These are phyloP conservation scores for Pycnomerus fuliginosus DNA, from an alignment of 2,888 invertebrate species.

Conservation along the genomic window DNA sequence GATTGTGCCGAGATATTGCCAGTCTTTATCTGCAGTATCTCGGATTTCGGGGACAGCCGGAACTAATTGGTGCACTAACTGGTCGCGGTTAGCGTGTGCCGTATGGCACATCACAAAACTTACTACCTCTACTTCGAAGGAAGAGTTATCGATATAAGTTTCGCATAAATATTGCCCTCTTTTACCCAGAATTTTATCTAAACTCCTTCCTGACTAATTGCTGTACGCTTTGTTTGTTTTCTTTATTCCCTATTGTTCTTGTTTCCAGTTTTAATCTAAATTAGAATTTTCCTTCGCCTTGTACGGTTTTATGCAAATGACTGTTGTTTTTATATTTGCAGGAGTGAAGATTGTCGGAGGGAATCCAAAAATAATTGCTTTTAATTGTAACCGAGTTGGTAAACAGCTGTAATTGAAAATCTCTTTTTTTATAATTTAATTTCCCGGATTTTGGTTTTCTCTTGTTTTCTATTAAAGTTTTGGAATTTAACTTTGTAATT, in stretches of 20 bases:
- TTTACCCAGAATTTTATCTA: conserved; percentile 22
- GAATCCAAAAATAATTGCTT: conserved; percentile 35
- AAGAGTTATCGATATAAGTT: neutral
- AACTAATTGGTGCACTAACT: conserved; percentile 16
- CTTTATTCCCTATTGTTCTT: conserved; percentile 31
- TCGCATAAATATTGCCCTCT: conserved; percentile 3
- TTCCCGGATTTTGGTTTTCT: conserved; percentile 24
- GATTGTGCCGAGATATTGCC: conserved; percentile 25
- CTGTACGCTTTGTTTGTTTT: conserved; percentile 31
- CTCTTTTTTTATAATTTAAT: conserved; percentile 24
- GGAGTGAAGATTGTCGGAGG: conserved; percentile 20
- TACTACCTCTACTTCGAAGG: too few species aligned
- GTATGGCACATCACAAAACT: too few species aligned
- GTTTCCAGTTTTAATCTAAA: conserved; percentile 36
- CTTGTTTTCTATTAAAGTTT: conserved; percentile 18
- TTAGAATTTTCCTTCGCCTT: conserved; percentile 32
- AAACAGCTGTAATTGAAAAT: conserved; percentile 33
- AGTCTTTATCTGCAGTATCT: conserved; percentile 16
- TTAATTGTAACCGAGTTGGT: conserved; percentile 33
- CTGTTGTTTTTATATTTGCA: conserved; percentile 29
- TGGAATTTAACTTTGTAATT: conserved; percentile 17
- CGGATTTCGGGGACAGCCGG: conserved; percentile 11
- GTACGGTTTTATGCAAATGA: conserved; percentile 35
- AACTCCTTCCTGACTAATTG: conserved; percentile 29
- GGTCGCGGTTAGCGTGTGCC: conserved; percentile 5